Evolutionary conservation across 2,113 vertebrate genomes (phyloP).

Genomic region (Cathartes aura): DNA sequence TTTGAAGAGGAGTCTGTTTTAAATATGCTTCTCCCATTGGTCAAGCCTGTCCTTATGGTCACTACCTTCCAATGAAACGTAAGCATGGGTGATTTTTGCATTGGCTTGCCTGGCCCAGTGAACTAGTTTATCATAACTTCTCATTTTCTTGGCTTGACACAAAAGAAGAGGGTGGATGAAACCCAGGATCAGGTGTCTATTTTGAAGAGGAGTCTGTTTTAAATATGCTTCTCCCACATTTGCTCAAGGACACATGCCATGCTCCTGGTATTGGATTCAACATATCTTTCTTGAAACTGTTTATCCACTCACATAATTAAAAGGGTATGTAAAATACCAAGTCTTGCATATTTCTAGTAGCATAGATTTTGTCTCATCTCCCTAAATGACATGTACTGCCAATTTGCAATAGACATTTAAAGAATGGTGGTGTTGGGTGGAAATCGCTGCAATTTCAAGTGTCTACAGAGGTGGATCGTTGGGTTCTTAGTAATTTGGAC

Average conservation of each 20-base stretch:
- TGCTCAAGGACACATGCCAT: accelerated
- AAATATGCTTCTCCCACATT: neutral
- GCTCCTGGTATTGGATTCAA: neutral
- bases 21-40: too few species aligned
- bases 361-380: neutral
- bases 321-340: neutral
- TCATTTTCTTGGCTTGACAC: neutral
- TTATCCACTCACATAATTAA: neutral
- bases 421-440: neutral
- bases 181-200: neutral
- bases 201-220: neutral
- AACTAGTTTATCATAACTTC: neutral
- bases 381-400: neutral
- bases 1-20: neutral
- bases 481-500: neutral
- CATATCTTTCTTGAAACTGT: neutral
- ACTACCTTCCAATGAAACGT: neutral
- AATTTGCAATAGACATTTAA: neutral
- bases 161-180: neutral
- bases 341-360: neutral
- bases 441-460: neutral
- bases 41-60: neutral
- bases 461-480: neutral
- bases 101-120: neutral
- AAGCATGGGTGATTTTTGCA: neutral